Percentiles rank a stretch among this genome's conserved stretches.
Evolutionary conservation across 2,797 vertebrate species (phyloP).

Genomic region (Dallia pectoralis): DNA sequence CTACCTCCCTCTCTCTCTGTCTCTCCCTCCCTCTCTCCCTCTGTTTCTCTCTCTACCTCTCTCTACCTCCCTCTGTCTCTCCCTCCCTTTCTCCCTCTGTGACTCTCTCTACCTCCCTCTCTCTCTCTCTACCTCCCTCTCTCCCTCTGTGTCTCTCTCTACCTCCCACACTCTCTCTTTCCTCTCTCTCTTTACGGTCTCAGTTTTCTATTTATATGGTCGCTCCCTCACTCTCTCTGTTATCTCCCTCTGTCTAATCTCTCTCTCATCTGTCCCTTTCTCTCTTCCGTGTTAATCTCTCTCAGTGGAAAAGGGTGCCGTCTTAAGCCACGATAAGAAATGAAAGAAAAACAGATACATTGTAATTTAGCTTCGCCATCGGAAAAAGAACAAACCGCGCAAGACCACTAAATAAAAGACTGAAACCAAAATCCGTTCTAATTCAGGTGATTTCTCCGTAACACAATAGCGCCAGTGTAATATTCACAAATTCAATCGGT

Average conservation of each 20-base stretch:
- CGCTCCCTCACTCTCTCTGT: too few relatives aligned
- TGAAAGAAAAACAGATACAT: conserved; percentile 51
- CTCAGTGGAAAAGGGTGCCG: not conserved
- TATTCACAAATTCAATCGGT: not conserved
- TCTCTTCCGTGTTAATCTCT: not conserved
- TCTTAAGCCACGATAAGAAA: conserved; percentile 19
- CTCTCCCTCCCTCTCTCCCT: not conserved
- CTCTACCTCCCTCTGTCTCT: conserved; percentile 42
- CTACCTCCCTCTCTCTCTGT: too few relatives aligned
- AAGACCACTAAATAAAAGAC: not conserved
- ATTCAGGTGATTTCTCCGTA: not conserved
- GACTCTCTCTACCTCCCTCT: not conserved
- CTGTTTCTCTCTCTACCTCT: conserved; percentile 1
- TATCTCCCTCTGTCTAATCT: too few relatives aligned
- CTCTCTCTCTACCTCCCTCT: not conserved
- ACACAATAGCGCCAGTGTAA: not conserved
- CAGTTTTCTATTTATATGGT: too few relatives aligned
- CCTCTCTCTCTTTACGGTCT: conserved; percentile 46
- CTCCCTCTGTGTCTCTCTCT: not conserved
- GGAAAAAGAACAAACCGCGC: not conserved
- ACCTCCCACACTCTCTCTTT: not conserved
- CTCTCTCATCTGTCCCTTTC: too few relatives aligned
- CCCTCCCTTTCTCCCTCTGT: conserved; percentile 1
- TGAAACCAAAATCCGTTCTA: not conserved
- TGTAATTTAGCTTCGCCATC: conserved; percentile 51